Percentiles rank a stretch among this genome's conserved stretches.
phyloP scores from a whole-genome alignment of 2,797 vertebrate species.

The Xyrichtys novacula region DNA sequence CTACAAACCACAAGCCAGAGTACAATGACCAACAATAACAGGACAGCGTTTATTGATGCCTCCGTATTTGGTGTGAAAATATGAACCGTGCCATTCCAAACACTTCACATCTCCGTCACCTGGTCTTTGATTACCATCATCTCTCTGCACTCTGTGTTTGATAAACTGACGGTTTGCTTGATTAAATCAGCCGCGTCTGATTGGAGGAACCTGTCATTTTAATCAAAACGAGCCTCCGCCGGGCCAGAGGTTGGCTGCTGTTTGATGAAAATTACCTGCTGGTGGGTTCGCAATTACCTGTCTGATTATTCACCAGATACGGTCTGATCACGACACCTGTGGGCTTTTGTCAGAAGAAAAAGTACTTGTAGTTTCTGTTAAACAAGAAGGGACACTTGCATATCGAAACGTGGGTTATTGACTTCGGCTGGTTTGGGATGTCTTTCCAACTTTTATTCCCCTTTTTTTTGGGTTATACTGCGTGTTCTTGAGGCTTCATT shows the following conservation, averaged over 20 bases:
- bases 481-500: slow-evolving; percentile 37
- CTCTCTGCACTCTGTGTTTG: slow-evolving; percentile 50
- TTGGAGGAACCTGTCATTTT: slow-evolving; percentile 71
- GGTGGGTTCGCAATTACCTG: slow-evolving; percentile 58
- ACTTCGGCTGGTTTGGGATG: slow-evolving; percentile 1
- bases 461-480: slow-evolving; percentile 31
- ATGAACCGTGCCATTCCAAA: slow-evolving; percentile 15
- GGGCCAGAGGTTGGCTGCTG: slow-evolving; percentile 43
- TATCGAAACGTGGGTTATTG: slow-evolving; percentile 43
- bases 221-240: slow-evolving; percentile 53
- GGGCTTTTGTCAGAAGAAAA: slow-evolving; percentile 49
- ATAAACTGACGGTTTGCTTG: slow-evolving; percentile 65
- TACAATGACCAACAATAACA: not conserved
- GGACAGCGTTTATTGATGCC: slow-evolving; percentile 17
- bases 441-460: not conserved
- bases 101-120: slow-evolving; percentile 37
- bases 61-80: slow-evolving; percentile 40
- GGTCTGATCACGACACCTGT: slow-evolving; percentile 48
- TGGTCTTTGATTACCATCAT: slow-evolving; percentile 59
- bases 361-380: slow-evolving; percentile 36
- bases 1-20: too few species aligned
- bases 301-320: slow-evolving; percentile 62
- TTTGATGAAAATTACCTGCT: slow-evolving; percentile 72
- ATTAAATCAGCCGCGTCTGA: slow-evolving; percentile 73
- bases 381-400: slow-evolving; percentile 44